Conservation (phyloP, 2,113 vertebrate species). For the Lichenostomus cassidix region DNA sequence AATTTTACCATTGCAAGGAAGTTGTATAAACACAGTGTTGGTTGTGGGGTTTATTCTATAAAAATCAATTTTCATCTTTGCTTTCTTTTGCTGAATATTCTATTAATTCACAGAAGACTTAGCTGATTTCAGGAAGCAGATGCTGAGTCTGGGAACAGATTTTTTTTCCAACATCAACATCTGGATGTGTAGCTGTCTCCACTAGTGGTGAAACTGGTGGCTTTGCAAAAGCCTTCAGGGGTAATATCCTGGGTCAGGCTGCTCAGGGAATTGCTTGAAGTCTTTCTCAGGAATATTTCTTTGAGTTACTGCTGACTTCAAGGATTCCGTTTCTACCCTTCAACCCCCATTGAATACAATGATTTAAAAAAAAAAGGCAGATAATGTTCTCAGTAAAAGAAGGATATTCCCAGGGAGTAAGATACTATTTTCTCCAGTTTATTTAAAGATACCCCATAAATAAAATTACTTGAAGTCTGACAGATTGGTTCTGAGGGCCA, state of each 20-base stretch:
- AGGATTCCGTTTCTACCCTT: slow-evolving; percentile 34
- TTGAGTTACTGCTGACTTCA: slow-evolving; percentile 55
- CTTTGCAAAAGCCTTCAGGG: slow-evolving; percentile 29
- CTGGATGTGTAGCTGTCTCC: slow-evolving; percentile 40
- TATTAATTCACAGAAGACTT: slow-evolving; percentile 1
- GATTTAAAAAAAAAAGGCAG: background rate
- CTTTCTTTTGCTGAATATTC: background rate
- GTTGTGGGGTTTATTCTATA: background rate
- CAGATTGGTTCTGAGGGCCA: background rate
- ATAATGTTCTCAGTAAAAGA: slow-evolving; percentile 43
- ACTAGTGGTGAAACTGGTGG: slow-evolving; percentile 12
- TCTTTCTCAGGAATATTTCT: slow-evolving; percentile 59
- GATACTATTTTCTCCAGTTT: slow-evolving; percentile 33
- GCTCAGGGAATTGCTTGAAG: slow-evolving; percentile 57
- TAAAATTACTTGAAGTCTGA: slow-evolving; percentile 45
- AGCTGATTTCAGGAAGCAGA: slow-evolving; percentile 31
- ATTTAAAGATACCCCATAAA: slow-evolving; percentile 52
- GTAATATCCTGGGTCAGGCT: slow-evolving; percentile 44
- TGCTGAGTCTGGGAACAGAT: slow-evolving; percentile 37
- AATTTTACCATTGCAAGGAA: background rate
- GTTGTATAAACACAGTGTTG: background rate
- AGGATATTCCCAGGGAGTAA: slow-evolving; percentile 43
- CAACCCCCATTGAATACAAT: slow-evolving; percentile 24
- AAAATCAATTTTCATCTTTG: background rate
- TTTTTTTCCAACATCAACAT: slow-evolving; percentile 36